Evolutionary conservation across 1,140 invertebrate species (phyloP).

Genomic region (Eueides isabella): DNA sequence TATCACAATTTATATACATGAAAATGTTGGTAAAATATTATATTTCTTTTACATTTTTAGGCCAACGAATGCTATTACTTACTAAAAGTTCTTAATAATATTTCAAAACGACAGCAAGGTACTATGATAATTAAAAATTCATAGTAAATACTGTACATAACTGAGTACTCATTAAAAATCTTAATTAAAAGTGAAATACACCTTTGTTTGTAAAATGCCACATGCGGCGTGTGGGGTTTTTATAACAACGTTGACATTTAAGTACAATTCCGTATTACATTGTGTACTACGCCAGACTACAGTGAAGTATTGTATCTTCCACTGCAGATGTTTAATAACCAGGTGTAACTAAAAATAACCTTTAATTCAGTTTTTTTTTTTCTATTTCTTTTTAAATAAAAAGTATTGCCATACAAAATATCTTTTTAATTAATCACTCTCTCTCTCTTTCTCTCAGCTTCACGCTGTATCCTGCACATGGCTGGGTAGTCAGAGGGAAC

Average conservation of each 20-base stretch:
- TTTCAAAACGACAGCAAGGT: not conserved
- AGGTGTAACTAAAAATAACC: constrained; percentile 17
- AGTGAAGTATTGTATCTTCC: constrained; percentile 25
- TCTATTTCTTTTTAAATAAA: not conserved
- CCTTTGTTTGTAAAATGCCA: not conserved
- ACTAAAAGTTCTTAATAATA: not conserved
- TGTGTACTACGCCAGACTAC: not conserved
- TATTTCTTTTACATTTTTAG: not conserved
- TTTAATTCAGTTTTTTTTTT: not conserved
- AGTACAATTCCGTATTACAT: not conserved
- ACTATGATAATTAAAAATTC: too few relatives aligned
- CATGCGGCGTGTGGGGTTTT: not conserved
- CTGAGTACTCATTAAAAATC: not conserved
- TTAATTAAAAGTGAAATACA: not conserved
- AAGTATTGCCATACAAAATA: not conserved
- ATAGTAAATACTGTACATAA: not conserved
- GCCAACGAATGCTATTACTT: not conserved
- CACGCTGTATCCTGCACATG: too few relatives aligned
- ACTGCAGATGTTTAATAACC: constrained; percentile 13
- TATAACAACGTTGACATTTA: constrained; percentile 4
- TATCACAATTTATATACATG: not conserved
- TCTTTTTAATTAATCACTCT: not conserved
- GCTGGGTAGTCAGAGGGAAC: too few relatives aligned
- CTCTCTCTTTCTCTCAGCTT: too few relatives aligned
- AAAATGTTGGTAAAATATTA: not conserved